Conservation (phyloP, 2,797 vertebrate species). For the Pseudochromis fuscus region DNA sequence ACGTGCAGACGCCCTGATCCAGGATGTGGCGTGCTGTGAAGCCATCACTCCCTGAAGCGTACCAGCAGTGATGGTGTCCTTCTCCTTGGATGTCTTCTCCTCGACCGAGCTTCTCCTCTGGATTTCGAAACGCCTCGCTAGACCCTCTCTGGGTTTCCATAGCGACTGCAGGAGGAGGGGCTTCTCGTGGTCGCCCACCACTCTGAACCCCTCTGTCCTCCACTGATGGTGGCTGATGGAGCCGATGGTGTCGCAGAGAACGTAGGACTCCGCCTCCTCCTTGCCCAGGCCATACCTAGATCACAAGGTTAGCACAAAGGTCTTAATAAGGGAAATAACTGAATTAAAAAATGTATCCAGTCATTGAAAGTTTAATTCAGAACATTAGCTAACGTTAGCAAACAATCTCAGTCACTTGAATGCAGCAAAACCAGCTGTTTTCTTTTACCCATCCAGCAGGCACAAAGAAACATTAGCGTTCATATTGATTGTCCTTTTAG, state of each 20-base stretch:
- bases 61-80: conserved; percentile 89
- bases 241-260: conserved; percentile 88
- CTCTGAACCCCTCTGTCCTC: conserved; percentile 84
- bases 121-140: conserved; percentile 87
- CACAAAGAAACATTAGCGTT: neutral
- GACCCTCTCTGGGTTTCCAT: conserved; percentile 89
- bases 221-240: conserved; percentile 76
- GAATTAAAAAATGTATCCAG: neutral
- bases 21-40: conserved; percentile 23
- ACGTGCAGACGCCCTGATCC: conserved; percentile 23
- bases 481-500: neutral
- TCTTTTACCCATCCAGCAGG: neutral
- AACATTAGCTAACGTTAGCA: neutral
- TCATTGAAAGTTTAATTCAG: neutral
- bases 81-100: conserved; percentile 82
- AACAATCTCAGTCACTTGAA: neutral
- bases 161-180: conserved; percentile 88
- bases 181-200: conserved; percentile 86
- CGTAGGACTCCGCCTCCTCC: conserved; percentile 79
- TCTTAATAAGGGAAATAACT: neutral
- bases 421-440: neutral
- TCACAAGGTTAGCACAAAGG: neutral
- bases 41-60: conserved; percentile 31
- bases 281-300: conserved; percentile 84
- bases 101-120: conserved; percentile 82